Conservation (phyloP, 2,888 invertebrate species). For the Eupsilia transversa region DNA sequence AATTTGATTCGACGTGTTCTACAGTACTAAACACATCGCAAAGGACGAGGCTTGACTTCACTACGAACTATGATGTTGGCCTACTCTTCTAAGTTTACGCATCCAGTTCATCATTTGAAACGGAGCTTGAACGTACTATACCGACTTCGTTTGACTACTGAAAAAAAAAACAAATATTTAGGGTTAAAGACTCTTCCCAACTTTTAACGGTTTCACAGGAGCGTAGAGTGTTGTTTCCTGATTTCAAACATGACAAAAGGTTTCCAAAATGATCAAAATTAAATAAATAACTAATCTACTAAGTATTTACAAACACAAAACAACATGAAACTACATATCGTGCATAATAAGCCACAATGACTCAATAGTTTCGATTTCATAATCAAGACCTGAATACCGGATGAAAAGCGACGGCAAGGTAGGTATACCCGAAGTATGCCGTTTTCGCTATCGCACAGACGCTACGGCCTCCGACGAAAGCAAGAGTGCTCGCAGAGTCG, state of each 20-base stretch:
- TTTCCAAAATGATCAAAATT: conserved; percentile 3
- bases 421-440: conserved; percentile 84
- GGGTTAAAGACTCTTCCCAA: neutral
- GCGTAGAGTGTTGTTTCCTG: neutral
- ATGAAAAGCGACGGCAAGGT: conserved; percentile 84
- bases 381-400: conserved; percentile 87
- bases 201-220: conserved; percentile 5
- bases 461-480: conserved; percentile 86
- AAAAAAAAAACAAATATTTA: neutral
- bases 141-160: neutral
- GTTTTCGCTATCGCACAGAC: conserved; percentile 89
- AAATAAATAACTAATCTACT: conserved; percentile 25
- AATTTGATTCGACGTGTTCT: conserved; percentile 80
- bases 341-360: conserved; percentile 77
- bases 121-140: neutral
- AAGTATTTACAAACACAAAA: conserved; percentile 45
- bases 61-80: conserved; percentile 40
- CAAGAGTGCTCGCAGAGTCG: conserved; percentile 84
- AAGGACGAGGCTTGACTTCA: conserved; percentile 61
- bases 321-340: conserved; percentile 70
- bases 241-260: neutral
- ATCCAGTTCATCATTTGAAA: conserved; percentile 1
- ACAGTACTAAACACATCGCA: conserved; percentile 75
- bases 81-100: conserved; percentile 3
- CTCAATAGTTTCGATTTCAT: conserved; percentile 87